Percentiles rank a stretch among this genome's conserved stretches.
Conservation (phyloP, 1,140 invertebrate genomes). For the Brachionus angularis region DNA sequence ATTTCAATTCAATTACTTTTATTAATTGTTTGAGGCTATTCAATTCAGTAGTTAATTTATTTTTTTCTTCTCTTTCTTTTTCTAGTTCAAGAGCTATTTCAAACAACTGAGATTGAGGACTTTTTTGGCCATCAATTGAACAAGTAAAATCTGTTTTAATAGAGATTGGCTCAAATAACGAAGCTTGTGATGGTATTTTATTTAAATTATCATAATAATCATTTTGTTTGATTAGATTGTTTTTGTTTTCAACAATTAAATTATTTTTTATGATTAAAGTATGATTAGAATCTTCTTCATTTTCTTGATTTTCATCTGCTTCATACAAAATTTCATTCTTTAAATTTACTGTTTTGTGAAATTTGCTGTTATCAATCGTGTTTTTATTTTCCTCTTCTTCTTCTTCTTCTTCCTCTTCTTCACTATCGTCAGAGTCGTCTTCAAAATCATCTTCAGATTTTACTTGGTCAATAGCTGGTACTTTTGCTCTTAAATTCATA, state of each 20-base stretch:
- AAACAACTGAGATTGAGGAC: constrained; percentile 20
- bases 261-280: not conserved
- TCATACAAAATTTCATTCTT: not conserved
- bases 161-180: not conserved
- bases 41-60: not conserved
- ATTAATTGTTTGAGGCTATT: too few relatives aligned
- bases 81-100: constrained; percentile 12
- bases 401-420: constrained; percentile 2
- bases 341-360: too few relatives aligned
- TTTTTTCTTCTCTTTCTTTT: constrained; percentile 9
- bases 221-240: not conserved
- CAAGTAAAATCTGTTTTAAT: constrained; percentile 35
- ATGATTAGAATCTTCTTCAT: not conserved
- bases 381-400: not conserved
- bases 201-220: not conserved
- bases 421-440: too few relatives aligned
- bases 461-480: not conserved
- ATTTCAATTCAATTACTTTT: too few relatives aligned
- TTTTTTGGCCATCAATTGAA: constrained; percentile 12
- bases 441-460: not conserved
- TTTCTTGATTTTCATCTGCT: not conserved
- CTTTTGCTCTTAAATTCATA: not conserved
- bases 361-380: too few relatives aligned
- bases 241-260: too few relatives aligned
- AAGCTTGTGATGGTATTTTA: not conserved